Evolutionary conservation across 1,140 invertebrate species (phyloP), one percentile per base, ranked within the genome.

Genomic region (Battus philenor): DNA sequence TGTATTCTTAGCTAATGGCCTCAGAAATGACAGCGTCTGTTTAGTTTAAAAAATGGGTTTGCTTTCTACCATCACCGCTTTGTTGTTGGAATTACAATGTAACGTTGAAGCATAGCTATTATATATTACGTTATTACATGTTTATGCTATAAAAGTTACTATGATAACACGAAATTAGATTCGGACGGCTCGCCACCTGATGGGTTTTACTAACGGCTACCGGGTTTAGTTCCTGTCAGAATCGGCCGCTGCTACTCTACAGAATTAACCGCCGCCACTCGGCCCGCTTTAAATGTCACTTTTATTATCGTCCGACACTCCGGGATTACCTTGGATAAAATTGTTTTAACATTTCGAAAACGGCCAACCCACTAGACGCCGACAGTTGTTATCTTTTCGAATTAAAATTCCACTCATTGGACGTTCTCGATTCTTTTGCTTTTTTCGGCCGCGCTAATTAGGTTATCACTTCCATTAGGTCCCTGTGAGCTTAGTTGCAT

Each of bases 241-340:
- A 79, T 73, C 72, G 74, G 77, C 59, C 71, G 60, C 60, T 60
- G 63, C 61, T 65, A 72, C 63, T 47, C 75, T 72, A 64, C 67
- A 74, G 74, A 76, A 80, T 80, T 80, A 80, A 78, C 75, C 67
- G 61, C 64, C 60, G 59, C 65, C 50, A 53, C 51, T 17, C 57
- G 48, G 69, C 61, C 61, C 62, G 65, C 68, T 79, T 74, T 66
- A 79, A 82, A 77, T 80, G 80, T 84, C 80, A 82, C 71, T 81
- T 75, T 79, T 85, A 82, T 82, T 82, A 85, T 81, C 76, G 64
- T 81, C 73, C 76, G 80, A 82, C 80, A 82, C 64, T 70, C 55
- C 49, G 51, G 78, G 80, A 80, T 85, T 85, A 82, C 70, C 56
- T 66, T 62, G 73, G 71, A 82, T 85, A 78, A 82, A 85, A 3